phyloP scores from a whole-genome alignment of 1,140 invertebrate genomes.

The Drosophila prosaltans region DNA sequence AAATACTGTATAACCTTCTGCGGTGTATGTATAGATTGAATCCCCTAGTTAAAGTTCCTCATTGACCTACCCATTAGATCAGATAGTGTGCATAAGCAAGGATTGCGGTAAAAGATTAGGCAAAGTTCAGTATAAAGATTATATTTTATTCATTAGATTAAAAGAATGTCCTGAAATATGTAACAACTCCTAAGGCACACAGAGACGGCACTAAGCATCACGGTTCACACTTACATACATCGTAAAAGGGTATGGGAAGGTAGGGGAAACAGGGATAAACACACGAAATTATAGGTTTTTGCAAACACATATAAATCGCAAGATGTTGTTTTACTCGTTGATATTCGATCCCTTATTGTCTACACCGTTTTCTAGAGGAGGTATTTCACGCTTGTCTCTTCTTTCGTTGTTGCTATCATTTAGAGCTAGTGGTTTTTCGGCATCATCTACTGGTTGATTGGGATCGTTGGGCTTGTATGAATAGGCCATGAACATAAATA shows the following conservation, averaged over 20 bases:
- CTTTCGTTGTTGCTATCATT: constrained; percentile 1
- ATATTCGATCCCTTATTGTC: constrained; percentile 66
- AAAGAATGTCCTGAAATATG: constrained; percentile 57
- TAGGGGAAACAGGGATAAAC: constrained; percentile 15
- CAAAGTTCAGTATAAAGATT: constrained; percentile 12
- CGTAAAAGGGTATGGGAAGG: neutral
- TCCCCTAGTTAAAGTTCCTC: no score
- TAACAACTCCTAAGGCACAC: constrained; percentile 46
- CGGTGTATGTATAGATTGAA: no score
- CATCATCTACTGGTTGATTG: constrained; percentile 38
- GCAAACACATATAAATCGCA: constrained; percentile 63
- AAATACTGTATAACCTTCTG: no score
- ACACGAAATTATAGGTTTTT: constrained; percentile 52
- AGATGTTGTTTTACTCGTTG: constrained; percentile 33
- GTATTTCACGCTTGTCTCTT: constrained; percentile 29
- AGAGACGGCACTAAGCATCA: neutral
- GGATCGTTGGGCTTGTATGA: constrained; percentile 85
- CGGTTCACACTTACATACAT: constrained; percentile 6
- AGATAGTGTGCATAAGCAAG: neutral
- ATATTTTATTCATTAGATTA: constrained; percentile 48
- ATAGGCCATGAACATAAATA: constrained; percentile 91
- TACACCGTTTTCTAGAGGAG: constrained; percentile 45
- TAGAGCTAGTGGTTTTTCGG: constrained; percentile 48
- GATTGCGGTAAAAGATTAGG: neutral
- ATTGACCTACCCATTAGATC: neutral